Evolutionary conservation across 2,113 vertebrate genomes (phyloP), one percentile per base, ranked within the genome.

Genomic region (Urocolius indicus): DNA sequence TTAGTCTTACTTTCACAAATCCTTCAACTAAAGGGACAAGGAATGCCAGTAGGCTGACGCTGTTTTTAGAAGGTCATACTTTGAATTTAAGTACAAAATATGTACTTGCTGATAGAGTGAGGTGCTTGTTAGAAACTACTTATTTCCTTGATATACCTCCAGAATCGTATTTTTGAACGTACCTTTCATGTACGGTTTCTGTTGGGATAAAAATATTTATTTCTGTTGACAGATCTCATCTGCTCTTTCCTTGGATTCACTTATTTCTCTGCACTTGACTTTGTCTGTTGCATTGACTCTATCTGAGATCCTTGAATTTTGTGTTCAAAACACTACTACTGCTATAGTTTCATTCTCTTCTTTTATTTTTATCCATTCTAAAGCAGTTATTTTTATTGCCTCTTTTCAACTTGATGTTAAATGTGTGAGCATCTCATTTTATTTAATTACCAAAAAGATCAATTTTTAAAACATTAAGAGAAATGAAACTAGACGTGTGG

Each of bases 391-490:
- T 69, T 34, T 83, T 86, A 83, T 46, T 87, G 46, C 67, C 41
- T 80, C 3, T 83, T 95, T 96, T 85, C 52, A 21, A n/a, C 55
- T 83, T 83, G 46, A 62, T 77, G 30, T 83, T 93, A 94, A 83
- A 76, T 0, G 0, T 59, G 51, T 74, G 75, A 93, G 63, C 52
- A 75, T 79, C 32, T 69, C 30, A 73, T 73, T 90, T 95, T 74
- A 83, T 82, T 89, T 95, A 95, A 94, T 81, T 93, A 84, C 32
- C 46, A 69, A 67, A 90, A 93, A 73, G 84, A 80, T 69, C 51
- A 2, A 27, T 85, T 75, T 89, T 95, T 55, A 21, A 91, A 85
- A 66, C 52, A 63, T 83, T 63, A 85, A 51, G 65, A 77, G 34
- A 92, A 88, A 74, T 88, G 8, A 84, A 90, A 74, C 7, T 41